Evolutionary conservation across 2,888 invertebrate genomes (phyloP).

Genomic region (Chrysolina oricalcia): DNA sequence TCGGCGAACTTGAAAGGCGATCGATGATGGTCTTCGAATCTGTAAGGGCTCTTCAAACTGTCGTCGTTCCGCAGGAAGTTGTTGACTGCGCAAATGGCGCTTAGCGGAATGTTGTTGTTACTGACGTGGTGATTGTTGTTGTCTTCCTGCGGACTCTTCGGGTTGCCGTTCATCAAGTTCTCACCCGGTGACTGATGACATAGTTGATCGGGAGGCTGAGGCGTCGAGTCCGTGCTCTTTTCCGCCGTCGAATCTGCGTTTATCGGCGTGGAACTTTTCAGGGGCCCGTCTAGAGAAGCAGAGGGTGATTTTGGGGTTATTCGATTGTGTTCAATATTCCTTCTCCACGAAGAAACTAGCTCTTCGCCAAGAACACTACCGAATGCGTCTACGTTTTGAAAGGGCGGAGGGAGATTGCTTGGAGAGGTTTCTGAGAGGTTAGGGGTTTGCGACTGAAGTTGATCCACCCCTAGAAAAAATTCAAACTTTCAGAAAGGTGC

Average conservation of each 20-base stretch:
- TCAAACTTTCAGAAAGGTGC: slow-evolving; percentile 33
- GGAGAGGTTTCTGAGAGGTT: slow-evolving; percentile 67
- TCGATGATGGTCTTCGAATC: slow-evolving; percentile 87
- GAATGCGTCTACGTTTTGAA: slow-evolving; percentile 81
- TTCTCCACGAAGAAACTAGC: slow-evolving; percentile 86
- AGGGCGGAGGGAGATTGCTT: slow-evolving; percentile 74
- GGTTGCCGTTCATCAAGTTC: slow-evolving; percentile 71
- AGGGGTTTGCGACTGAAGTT: slow-evolving; percentile 53
- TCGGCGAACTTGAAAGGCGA: slow-evolving; percentile 89
- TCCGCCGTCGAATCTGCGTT: slow-evolving; percentile 68
- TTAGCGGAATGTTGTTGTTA: slow-evolving; percentile 73
- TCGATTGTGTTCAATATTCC: slow-evolving; percentile 77
- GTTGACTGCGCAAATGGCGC: slow-evolving; percentile 72
- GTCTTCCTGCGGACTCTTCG: slow-evolving; percentile 71
- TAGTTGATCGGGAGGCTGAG: slow-evolving; percentile 71
- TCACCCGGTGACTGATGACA: slow-evolving; percentile 57
- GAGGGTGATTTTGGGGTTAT: slow-evolving; percentile 60
- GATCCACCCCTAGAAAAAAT: slow-evolving; percentile 51
- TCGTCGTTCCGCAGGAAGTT: slow-evolving; percentile 72
- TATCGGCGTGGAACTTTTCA: slow-evolving; percentile 72
- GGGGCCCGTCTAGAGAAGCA: slow-evolving; percentile 63
- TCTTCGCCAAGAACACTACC: slow-evolving; percentile 87
- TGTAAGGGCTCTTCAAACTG: slow-evolving; percentile 79
- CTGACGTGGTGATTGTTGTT: slow-evolving; percentile 74
- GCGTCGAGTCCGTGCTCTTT: slow-evolving; percentile 71